Percentiles rank a stretch among this genome's conserved stretches.
These are phyloP conservation scores for Drosophila putrida DNA, from an alignment of 2,888 invertebrate species.

Conservation along the genomic window DNA sequence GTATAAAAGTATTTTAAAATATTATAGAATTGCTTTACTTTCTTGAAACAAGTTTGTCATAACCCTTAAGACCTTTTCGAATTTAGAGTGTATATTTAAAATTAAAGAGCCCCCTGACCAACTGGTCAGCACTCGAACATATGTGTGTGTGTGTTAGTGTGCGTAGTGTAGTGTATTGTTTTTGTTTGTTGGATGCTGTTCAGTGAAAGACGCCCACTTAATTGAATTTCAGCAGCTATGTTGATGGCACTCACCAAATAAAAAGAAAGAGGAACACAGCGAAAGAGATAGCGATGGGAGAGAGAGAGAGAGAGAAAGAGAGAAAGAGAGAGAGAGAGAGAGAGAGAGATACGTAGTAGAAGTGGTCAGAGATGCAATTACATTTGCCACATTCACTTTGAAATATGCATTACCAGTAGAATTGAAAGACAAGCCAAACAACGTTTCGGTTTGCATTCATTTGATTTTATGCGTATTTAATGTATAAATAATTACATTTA, in stretches of 20 bases:
- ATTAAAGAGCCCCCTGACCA: slow-evolving; percentile 1
- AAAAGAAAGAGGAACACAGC: slow-evolving; percentile 3
- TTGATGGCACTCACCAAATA: slow-evolving; percentile 16
- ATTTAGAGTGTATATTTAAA: slow-evolving; percentile 18
- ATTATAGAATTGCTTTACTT: neutral
- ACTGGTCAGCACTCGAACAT: slow-evolving; percentile 6
- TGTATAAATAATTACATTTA: slow-evolving; percentile 62
- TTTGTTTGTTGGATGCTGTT: slow-evolving; percentile 8
- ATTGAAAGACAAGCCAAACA: slow-evolving; percentile 15
- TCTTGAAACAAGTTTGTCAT: neutral
- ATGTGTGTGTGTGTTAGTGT: neutral
- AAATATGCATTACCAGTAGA: slow-evolving; percentile 5
- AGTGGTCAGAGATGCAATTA: slow-evolving; percentile 7
- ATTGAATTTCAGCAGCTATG: slow-evolving; percentile 59
- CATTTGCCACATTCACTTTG: slow-evolving; percentile 28
- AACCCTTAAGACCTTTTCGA: neutral
- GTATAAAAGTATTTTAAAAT: neutral
- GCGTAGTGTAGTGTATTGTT: neutral
- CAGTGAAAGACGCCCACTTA: slow-evolving; percentile 42
- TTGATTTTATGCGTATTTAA: slow-evolving; percentile 49
- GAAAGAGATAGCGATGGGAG: neutral
- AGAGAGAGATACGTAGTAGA: neutral
- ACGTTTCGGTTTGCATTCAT: slow-evolving; percentile 26
- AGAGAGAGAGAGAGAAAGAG: neutral
- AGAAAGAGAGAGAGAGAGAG: too few relatives aligned